A percentile compares a stretch with the other conserved stretches of the same genome.
These are phyloP conservation scores for Liposcelis brunnea DNA, from an alignment of 2,888 invertebrate genomes.

Conservation along the genomic window DNA sequence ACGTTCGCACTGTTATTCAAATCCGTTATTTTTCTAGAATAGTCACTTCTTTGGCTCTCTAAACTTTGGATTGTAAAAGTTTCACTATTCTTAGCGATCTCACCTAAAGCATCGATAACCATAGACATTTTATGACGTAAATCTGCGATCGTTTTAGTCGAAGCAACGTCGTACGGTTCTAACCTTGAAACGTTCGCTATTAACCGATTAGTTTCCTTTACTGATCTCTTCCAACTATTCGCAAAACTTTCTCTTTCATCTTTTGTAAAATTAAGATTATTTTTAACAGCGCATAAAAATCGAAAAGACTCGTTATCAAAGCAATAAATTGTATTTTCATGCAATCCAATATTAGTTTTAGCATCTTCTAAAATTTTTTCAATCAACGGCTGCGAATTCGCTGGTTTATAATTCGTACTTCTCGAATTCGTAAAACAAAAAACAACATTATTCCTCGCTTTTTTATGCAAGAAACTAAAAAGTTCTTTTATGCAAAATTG, in stretches of 20 bases:
- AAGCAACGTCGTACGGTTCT: neutral
- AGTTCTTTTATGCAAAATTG: neutral
- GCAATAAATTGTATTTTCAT: neutral
- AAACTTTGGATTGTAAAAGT: too few species aligned
- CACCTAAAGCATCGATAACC: too few species aligned
- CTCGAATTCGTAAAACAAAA: neutral
- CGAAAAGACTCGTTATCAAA: conserved; percentile 1
- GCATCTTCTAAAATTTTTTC: neutral
- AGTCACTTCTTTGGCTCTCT: neutral
- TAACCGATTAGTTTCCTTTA: neutral
- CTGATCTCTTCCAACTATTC: neutral
- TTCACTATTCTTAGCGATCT: too few species aligned
- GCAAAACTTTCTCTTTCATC: neutral
- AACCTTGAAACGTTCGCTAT: neutral
- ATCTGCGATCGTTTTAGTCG: too few species aligned
- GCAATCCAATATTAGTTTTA: neutral
- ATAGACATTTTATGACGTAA: too few species aligned
- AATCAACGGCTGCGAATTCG: neutral
- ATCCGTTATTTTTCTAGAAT: neutral
- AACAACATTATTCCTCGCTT: neutral
- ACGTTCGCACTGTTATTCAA: neutral
- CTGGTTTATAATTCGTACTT: neutral
- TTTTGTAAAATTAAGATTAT: neutral
- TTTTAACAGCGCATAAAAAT: conserved; percentile 1
- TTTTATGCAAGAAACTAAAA: neutral